These are phyloP conservation scores for Alfaro cultratus DNA, from an alignment of 2,797 vertebrate genomes.

Conservation along the genomic window DNA sequence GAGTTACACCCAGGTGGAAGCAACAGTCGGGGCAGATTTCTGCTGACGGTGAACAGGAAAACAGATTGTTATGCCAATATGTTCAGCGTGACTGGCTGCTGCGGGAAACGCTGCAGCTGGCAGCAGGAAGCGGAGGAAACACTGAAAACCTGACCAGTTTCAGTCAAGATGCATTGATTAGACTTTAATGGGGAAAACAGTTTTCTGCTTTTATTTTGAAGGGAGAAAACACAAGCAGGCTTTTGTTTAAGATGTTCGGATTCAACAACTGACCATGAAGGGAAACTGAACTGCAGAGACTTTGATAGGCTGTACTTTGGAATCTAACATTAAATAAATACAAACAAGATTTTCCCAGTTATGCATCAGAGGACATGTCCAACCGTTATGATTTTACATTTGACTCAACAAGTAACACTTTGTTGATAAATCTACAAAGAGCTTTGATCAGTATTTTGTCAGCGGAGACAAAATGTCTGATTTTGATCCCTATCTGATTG, in stretches of 20 bases:
- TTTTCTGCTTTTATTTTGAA: not conserved
- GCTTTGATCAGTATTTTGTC: not conserved
- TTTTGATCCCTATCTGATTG: not conserved
- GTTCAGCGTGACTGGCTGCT: slow-evolving; percentile 22
- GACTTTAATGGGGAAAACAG: not conserved
- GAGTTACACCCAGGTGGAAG: slow-evolving; percentile 59
- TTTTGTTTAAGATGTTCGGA: not conserved
- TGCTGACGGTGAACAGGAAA: slow-evolving; percentile 13
- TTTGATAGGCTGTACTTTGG: not conserved
- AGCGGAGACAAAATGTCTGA: not conserved
- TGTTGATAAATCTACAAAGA: not conserved
- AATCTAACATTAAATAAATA: not conserved
- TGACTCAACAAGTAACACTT: not conserved
- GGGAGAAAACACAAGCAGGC: not conserved
- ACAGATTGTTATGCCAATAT: slow-evolving; percentile 1
- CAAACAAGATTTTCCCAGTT: not conserved
- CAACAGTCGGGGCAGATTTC: slow-evolving; percentile 57
- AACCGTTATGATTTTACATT: not conserved
- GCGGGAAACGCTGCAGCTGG: slow-evolving; percentile 13
- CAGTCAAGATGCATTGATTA: not conserved
- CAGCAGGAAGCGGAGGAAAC: slow-evolving; percentile 6
- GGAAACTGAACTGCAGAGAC: not conserved
- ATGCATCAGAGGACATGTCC: not conserved
- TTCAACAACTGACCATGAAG: not conserved
- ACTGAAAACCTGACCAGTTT: not conserved